phyloP scores from a whole-genome alignment of 1,140 invertebrate species.

The Papilio xuthus region DNA sequence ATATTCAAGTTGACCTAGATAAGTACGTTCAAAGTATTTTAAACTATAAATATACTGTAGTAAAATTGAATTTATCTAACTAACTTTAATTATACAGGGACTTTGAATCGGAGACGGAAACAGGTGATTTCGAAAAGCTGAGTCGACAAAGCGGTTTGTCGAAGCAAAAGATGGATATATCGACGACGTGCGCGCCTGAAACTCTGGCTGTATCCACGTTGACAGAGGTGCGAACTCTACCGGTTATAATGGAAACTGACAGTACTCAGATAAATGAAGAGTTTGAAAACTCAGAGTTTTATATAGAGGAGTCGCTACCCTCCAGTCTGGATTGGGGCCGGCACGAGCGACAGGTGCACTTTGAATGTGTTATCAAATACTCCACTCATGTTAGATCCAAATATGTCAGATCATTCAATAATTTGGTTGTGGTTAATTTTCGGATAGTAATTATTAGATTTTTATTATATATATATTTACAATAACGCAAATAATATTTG shows the following conservation, averaged over 20 bases:
- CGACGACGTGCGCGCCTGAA: conserved; percentile 61
- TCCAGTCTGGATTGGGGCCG: conserved; percentile 86
- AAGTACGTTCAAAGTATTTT: conserved; percentile 55
- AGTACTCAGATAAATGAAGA: conserved; percentile 76
- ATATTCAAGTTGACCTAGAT: conserved; percentile 70
- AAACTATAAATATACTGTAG: neutral
- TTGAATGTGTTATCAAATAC: conserved; percentile 52
- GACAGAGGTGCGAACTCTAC: conserved; percentile 72
- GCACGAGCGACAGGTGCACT: conserved; percentile 73
- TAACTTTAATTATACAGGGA: conserved; percentile 74
- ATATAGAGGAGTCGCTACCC: conserved; percentile 92
- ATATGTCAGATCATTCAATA: neutral
- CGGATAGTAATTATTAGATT: too few species aligned
- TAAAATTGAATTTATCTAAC: neutral
- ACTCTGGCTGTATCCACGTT: conserved; percentile 67
- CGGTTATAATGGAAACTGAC: conserved; percentile 62
- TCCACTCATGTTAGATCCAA: conserved; percentile 54
- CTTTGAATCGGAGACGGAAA: conserved; percentile 91
- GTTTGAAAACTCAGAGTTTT: conserved; percentile 91
- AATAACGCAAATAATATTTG: too few species aligned
- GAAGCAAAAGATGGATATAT: conserved; percentile 60
- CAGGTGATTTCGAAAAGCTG: conserved; percentile 92
- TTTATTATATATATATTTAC: too few species aligned
- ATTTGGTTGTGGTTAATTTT: neutral
- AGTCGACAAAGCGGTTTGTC: conserved; percentile 82